Evolutionary conservation across 2,888 invertebrate species (phyloP).

Genomic region (Drosophila formosana): DNA sequence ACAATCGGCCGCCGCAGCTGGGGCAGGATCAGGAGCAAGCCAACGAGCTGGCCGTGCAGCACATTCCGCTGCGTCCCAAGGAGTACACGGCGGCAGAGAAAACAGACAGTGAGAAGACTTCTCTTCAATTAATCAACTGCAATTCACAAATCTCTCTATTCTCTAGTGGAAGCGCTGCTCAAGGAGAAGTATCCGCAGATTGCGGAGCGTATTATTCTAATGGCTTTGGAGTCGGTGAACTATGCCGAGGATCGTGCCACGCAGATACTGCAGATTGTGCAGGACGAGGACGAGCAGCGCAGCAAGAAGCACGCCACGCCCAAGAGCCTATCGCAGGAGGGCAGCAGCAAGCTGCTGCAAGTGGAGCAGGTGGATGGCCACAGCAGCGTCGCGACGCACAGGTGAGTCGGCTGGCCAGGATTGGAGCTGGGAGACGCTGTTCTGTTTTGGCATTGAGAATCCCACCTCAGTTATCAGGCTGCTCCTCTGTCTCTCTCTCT

Average conservation of each 20-base stretch:
- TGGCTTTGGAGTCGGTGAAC: constrained; percentile 95
- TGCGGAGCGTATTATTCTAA: constrained; percentile 92
- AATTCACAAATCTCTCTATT: not conserved
- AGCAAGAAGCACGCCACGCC: constrained; percentile 63
- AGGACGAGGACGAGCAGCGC: constrained; percentile 87
- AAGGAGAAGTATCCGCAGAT: constrained; percentile 91
- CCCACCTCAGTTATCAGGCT: constrained; percentile 17
- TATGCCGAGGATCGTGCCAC: constrained; percentile 93
- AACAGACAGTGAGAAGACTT: constrained; percentile 87
- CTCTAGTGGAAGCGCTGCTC: constrained; percentile 89
- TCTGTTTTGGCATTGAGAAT: constrained; percentile 17
- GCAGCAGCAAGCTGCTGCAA: constrained; percentile 1
- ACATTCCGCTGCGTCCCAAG: constrained; percentile 86
- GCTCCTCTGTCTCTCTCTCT: constrained; percentile 24
- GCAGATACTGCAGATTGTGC: constrained; percentile 90
- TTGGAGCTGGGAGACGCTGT: constrained; percentile 13
- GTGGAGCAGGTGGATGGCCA: not conserved
- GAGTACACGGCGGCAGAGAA: constrained; percentile 90
- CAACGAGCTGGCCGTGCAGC: constrained; percentile 59
- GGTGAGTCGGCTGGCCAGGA: constrained; percentile 39
- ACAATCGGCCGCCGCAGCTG: constrained; percentile 84
- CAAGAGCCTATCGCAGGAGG: constrained; percentile 23
- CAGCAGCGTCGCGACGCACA: constrained; percentile 48
- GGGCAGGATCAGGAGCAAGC: constrained; percentile 64
- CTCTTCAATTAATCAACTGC: not conserved